These are phyloP conservation scores for Prostheceraeus crozeri DNA, from an alignment of 2,888 invertebrate genomes.

Conservation along the genomic window DNA sequence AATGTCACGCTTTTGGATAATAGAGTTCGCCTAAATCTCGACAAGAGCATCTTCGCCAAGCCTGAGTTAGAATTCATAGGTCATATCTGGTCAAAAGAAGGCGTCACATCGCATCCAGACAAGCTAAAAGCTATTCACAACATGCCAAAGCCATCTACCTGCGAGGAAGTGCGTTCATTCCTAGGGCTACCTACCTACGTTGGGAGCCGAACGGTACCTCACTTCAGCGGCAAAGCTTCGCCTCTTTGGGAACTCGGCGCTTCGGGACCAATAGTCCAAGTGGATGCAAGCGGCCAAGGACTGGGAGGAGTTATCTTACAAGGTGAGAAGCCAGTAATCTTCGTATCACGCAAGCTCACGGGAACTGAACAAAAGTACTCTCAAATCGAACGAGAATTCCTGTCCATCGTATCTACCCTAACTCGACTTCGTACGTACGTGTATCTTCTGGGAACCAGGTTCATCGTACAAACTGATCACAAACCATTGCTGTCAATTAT, in stretches of 20 bases:
- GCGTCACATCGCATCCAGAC: background rate
- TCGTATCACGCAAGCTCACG: constrained; percentile 19
- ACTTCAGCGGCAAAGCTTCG: background rate
- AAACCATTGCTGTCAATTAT: constrained; percentile 7
- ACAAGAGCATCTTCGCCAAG: background rate
- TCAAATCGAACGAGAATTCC: constrained; percentile 13
- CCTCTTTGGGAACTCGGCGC: background rate
- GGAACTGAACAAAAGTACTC: background rate
- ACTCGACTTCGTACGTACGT: background rate
- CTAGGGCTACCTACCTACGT: background rate
- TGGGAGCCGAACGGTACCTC: background rate
- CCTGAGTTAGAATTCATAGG: background rate
- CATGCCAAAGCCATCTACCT: background rate
- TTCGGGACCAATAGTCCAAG: background rate
- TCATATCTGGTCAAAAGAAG: background rate
- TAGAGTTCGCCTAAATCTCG: background rate
- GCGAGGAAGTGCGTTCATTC: constrained; percentile 3
- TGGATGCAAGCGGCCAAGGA: constrained; percentile 10
- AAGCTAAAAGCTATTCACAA: constrained; percentile 1
- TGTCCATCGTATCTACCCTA: constrained; percentile 4
- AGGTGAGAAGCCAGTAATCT: constrained; percentile 13
- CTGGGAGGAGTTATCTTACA: constrained; percentile 6
- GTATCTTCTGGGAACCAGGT: background rate
- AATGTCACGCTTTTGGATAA: background rate
- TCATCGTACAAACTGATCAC: constrained; percentile 2